Conservation (phyloP, 1,140 invertebrate species). For the Caenorhabditis tropicalis region DNA sequence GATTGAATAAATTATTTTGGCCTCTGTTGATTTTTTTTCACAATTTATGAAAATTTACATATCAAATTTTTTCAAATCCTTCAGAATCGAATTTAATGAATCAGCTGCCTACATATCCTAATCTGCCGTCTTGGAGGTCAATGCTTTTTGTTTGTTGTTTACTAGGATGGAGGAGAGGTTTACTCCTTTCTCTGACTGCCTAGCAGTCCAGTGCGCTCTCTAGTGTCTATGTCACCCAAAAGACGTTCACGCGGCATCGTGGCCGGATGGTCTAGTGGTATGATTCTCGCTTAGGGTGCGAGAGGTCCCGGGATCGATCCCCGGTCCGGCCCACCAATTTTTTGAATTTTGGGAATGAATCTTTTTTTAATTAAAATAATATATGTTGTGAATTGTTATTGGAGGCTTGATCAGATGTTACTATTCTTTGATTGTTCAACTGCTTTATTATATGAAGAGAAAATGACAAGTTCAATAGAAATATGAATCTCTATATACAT, state of each 20-base stretch:
- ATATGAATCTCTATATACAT: constrained; percentile 2
- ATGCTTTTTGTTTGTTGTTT: no score
- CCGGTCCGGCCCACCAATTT: constrained; percentile 42
- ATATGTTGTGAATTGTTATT: background rate
- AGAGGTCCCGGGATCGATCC: constrained; percentile 63
- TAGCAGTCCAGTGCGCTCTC: background rate
- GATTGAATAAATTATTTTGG: no score
- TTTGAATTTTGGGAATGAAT: no score
- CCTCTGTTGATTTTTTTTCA: no score
- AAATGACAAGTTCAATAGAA: background rate
- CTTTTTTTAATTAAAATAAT: background rate
- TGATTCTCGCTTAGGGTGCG: constrained; percentile 68
- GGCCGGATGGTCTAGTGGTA: constrained; percentile 65
- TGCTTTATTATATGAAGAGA: background rate
- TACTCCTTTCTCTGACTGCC: background rate
- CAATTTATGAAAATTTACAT: no score
- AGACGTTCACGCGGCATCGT: background rate
- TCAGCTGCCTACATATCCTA: no score
- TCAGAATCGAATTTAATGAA: no score
- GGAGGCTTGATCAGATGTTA: no score
- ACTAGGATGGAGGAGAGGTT: background rate
- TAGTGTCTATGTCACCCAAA: background rate
- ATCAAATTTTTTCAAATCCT: no score
- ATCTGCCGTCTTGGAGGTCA: no score
- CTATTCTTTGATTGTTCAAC: no score